Conservation (phyloP, 2,113 vertebrate species). For the Microcebus griseorufus region DNA sequence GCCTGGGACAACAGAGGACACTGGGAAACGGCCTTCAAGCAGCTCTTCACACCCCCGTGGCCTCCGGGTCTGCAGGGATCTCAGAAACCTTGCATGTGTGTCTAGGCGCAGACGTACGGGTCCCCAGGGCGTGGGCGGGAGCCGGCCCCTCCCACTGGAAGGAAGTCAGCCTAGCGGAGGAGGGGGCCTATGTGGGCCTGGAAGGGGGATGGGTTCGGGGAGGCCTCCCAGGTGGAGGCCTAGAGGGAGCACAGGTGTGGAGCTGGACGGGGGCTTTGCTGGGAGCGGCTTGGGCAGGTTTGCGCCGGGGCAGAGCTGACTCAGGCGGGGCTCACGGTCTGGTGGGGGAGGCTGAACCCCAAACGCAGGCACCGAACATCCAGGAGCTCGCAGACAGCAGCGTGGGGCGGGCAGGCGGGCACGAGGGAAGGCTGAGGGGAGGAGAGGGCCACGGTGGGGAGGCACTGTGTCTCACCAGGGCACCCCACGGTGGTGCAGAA, state of each 20-base stretch:
- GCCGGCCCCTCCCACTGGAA: not conserved
- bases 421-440: not conserved
- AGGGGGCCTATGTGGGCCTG: rapidly evolving
- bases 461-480: too few relatives aligned
- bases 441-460: not conserved
- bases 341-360: not conserved
- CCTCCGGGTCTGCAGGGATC: not conserved
- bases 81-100: rapidly evolving
- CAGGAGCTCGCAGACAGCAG: rapidly evolving
- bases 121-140: rapidly evolving
- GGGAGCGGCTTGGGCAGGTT: rapidly evolving
- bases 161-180: not conserved
- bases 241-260: rapidly evolving
- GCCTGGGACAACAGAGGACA: rapidly evolving
- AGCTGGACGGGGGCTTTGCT: not conserved
- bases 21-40: rapidly evolving
- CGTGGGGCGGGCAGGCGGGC: not conserved
- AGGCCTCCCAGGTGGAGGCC: not conserved
- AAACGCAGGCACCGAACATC: rapidly evolving
- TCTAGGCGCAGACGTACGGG: rapidly evolving
- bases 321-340: not conserved
- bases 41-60: not conserved
- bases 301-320: rapidly evolving
- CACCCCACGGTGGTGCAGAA: not conserved
- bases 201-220: not conserved